A percentile compares a stretch with the other conserved stretches of the same genome.
Evolutionary conservation across 2,888 invertebrate genomes (phyloP).

Genomic region (Habroteleia sp.): DNA sequence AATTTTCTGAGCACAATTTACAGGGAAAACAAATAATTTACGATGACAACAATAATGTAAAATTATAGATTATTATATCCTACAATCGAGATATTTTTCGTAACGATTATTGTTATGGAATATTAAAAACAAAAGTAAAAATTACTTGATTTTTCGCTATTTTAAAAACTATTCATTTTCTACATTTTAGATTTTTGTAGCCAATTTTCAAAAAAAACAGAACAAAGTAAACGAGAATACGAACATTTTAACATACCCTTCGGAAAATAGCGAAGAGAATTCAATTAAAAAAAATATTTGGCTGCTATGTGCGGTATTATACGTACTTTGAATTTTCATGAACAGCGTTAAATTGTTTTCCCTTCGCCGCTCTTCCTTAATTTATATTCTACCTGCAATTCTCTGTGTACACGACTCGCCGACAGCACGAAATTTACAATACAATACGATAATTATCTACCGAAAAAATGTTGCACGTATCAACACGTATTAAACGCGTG

Average conservation of each 20-base stretch:
- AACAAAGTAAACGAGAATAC: neutral
- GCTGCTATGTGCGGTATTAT: conserved; percentile 42
- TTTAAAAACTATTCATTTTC: too few relatives aligned
- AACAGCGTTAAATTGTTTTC: conserved; percentile 59
- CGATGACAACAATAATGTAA: too few relatives aligned
- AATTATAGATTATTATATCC: too few relatives aligned
- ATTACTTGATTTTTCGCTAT: too few relatives aligned
- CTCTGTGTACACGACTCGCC: conserved; percentile 24
- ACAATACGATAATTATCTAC: conserved; percentile 54
- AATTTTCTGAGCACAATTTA: too few relatives aligned
- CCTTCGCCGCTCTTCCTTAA: conserved; percentile 46
- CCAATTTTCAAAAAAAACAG: too few relatives aligned
- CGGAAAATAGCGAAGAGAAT: conserved; percentile 16
- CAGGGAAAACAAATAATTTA: too few relatives aligned
- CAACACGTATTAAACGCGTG: conserved; percentile 35
- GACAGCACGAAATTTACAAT: conserved; percentile 47
- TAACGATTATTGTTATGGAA: too few relatives aligned
- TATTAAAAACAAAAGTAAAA: too few relatives aligned
- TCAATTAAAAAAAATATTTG: conserved; percentile 34
- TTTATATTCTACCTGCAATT: conserved; percentile 56
- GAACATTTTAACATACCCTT: neutral
- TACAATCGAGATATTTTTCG: too few relatives aligned
- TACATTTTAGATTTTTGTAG: too few relatives aligned
- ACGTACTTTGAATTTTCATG: conserved; percentile 60
- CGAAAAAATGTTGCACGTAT: conserved; percentile 26